Evolutionary conservation across 92 coral and sea anemone genomes (phyloP).

Genomic region (Umimayanthus kanabou): DNA sequence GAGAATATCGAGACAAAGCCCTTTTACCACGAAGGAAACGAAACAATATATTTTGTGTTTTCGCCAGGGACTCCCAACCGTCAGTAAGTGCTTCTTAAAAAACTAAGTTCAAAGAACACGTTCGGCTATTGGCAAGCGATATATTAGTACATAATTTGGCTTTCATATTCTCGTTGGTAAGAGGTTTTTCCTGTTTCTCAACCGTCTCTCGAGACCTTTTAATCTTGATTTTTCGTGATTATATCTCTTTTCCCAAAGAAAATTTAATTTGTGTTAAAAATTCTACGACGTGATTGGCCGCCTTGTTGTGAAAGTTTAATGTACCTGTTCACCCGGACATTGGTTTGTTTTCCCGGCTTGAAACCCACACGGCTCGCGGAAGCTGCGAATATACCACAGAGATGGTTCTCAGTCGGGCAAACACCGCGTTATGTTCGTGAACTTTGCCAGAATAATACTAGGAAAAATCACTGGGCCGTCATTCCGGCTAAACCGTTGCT

Average conservation of each 20-base stretch:
- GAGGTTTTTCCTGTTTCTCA: neutral
- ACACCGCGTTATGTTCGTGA: neutral
- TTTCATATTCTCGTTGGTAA: neutral
- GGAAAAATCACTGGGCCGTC: neutral
- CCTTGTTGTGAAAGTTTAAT: conserved; percentile 25
- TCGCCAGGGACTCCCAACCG: neutral
- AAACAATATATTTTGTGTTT: neutral
- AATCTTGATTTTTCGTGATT: neutral
- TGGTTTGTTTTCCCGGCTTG: neutral
- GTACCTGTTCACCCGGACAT: conserved; percentile 6
- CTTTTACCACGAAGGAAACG: no score
- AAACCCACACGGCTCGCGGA: conserved; percentile 14
- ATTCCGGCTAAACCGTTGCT: neutral
- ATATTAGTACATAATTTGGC: neutral
- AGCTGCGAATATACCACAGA: neutral
- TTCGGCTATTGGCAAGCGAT: neutral
- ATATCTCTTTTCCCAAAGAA: neutral
- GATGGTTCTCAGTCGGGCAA: neutral
- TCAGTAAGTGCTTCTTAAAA: neutral
- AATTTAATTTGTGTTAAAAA: neutral
- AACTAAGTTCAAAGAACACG: neutral
- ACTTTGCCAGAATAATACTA: neutral
- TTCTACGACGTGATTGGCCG: conserved; percentile 1
- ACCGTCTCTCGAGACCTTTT: neutral
- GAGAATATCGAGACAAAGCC: no score